Percentiles rank a stretch among this genome's conserved stretches.
phyloP scores from a whole-genome alignment of 1,140 invertebrate species.

The Drosophila kurseongensis region DNA sequence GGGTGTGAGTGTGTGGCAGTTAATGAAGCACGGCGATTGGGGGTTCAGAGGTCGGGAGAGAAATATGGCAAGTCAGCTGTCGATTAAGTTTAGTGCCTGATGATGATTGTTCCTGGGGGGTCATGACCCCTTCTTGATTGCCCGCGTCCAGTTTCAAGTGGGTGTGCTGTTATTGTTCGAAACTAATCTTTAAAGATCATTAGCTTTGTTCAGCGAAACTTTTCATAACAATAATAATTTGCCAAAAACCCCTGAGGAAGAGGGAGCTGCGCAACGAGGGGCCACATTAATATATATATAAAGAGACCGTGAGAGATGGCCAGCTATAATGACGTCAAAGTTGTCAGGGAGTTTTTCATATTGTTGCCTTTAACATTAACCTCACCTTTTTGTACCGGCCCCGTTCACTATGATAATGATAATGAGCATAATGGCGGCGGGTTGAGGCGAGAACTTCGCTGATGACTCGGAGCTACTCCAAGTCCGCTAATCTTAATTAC shows the following conservation, averaged over 20 bases:
- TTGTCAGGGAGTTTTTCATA: conserved; percentile 68
- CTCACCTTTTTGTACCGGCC: conserved; percentile 29
- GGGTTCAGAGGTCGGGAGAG: conserved; percentile 38
- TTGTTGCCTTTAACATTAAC: conserved; percentile 53
- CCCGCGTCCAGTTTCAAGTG: conserved; percentile 15
- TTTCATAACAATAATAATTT: conserved; percentile 53
- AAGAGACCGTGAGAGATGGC: conserved; percentile 31
- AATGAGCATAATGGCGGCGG: conserved; percentile 69
- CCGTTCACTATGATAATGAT: conserved; percentile 70
- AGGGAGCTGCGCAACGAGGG: conserved; percentile 21
- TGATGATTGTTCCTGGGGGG: conserved; percentile 50
- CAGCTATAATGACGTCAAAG: conserved; percentile 78
- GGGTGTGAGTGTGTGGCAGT: conserved; percentile 34
- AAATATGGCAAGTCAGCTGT: conserved; percentile 55
- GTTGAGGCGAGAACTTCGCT: conserved; percentile 29
- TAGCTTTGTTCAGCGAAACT: conserved; percentile 28
- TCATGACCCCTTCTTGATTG: conserved; percentile 61
- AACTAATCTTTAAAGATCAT: conserved; percentile 52
- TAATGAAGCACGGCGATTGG: conserved; percentile 60
- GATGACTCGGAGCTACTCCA: conserved; percentile 76
- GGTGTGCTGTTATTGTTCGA: conserved; percentile 29
- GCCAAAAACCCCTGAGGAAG: conserved; percentile 27
- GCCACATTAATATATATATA: conserved; percentile 19
- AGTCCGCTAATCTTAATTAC: conserved; percentile 83
- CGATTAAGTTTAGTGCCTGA: conserved; percentile 55